These are phyloP conservation scores for Acanthosoma haemorrhoidale DNA, from an alignment of 2,888 invertebrate species.

Conservation along the genomic window DNA sequence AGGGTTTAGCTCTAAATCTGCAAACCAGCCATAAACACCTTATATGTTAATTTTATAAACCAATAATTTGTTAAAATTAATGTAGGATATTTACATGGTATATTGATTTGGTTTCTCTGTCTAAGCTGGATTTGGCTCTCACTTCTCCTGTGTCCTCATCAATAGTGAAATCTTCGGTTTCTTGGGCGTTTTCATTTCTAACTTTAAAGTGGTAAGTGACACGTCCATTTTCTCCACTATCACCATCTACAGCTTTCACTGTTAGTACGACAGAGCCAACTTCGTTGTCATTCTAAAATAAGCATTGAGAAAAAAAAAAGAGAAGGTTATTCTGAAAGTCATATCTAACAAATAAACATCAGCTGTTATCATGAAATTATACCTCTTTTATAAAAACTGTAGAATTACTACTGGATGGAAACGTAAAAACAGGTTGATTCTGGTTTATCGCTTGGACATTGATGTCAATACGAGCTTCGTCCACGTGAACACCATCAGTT, in stretches of 20 bases:
- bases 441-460: constrained; percentile 74
- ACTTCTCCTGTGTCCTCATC: constrained; percentile 74
- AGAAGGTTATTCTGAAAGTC: neutral
- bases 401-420: constrained; percentile 68
- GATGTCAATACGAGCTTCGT: constrained; percentile 67
- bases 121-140: constrained; percentile 69
- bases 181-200: constrained; percentile 66
- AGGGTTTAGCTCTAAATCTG: neutral
- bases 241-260: constrained; percentile 75
- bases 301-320: constrained; percentile 13
- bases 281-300: constrained; percentile 58
- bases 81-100: constrained; percentile 53
- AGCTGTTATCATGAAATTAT: constrained; percentile 37
- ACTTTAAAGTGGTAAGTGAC: constrained; percentile 79
- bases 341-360: neutral
- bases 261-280: constrained; percentile 72
- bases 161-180: constrained; percentile 76
- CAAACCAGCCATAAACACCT: too few species aligned
- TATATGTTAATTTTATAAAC: too few species aligned
- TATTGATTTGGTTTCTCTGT: constrained; percentile 65
- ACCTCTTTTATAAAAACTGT: constrained; percentile 81
- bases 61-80: neutral
- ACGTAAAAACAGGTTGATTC: constrained; percentile 72
- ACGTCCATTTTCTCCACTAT: constrained; percentile 75
- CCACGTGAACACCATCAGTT: constrained; percentile 65